Base-by-base conservation (phyloP, 2,888 invertebrate species). In the Drosophila maculinotata region DNA sequence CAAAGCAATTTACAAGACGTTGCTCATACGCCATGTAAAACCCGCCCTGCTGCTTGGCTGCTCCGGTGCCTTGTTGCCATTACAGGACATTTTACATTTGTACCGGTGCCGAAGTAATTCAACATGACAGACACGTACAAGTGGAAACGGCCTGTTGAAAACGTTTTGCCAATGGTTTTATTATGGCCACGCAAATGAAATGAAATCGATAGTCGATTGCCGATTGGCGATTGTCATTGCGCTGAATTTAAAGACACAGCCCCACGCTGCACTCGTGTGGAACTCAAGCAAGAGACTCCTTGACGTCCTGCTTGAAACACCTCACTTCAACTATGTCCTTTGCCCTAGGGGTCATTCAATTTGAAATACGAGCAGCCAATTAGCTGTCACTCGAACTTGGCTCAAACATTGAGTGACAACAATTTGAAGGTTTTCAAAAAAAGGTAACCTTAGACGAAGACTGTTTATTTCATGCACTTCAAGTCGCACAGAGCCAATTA, bases 121-220 rank as follows among this genome's bases (percentile, higher is more conserved):
- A 69, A 70, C 71, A 87, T 79, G 84, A 73, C 74, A 78, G 74
- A 78, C 88, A 85, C 88, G 85, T 85, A 75, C 69, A 28, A 35
- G 17, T 36, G 53, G 31, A 48, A 80, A 78, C 75, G 74, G 81
- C 84, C 88, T 76, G 74, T 68, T 79, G 76, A 54, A 75, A 86
- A 69, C 71, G 74, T 70, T 69, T 49, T 63, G 63, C 63, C 69
- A 85, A 87, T 85, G 71, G 70, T 85, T 87, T 85, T 83, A 87
- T 87, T 83, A 85, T 70, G 48, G 51, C 59, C 60, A 58, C 58
- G 57, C 38, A 60, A 63, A 60, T 71, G 57, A 51, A 59, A 54
- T 76, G 76, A 63, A 85, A 82, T 87, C 82, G 76, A 87, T 85
- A 81, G 63, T 52, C 75, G 52, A 74, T 70, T 54, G 49, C 41